These are phyloP conservation scores for Theonella swinhoei DNA, from an alignment of 37 sponge, comb jelly and placozoan species.

Conservation along the genomic window DNA sequence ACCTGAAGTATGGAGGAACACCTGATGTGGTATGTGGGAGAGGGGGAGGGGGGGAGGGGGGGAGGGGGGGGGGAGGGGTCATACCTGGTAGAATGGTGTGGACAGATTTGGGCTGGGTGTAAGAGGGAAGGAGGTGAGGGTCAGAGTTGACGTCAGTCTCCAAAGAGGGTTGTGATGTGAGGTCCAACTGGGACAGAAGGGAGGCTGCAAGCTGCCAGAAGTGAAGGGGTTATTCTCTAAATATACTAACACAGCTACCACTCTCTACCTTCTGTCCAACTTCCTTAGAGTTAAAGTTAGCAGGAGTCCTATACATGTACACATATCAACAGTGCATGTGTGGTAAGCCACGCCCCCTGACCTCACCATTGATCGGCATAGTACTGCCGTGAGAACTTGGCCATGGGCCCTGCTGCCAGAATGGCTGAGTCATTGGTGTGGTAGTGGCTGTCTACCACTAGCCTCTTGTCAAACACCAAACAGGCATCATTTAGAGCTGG, in stretches of 20 bases:
- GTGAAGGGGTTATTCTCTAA: no score
- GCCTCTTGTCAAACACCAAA: conserved; percentile 90
- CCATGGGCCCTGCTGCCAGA: conserved; percentile 92
- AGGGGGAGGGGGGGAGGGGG: not conserved
- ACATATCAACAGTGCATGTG: not conserved
- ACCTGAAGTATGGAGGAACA: conserved; percentile 19
- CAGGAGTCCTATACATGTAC: conserved; percentile 71
- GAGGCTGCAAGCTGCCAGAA: conserved; percentile 49
- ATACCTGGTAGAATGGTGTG: conserved; percentile 39
- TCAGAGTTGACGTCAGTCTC: not conserved
- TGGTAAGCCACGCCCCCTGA: not conserved
- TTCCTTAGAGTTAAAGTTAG: conserved; percentile 71
- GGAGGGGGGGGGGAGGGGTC: not conserved
- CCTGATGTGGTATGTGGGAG: not conserved
- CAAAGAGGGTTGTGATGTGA: not conserved
- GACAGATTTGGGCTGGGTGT: conserved; percentile 23
- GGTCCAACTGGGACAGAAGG: conserved; percentile 51
- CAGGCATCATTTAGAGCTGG: conserved; percentile 93
- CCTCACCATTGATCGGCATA: conserved; percentile 76
- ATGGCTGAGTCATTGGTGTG: conserved; percentile 91
- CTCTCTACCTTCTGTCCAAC: conserved; percentile 64
- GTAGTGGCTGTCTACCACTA: conserved; percentile 82
- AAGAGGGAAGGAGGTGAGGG: conserved; percentile 26
- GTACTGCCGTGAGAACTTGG: conserved; percentile 91
- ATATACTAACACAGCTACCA: no score